phyloP scores from a whole-genome alignment of 2,888 invertebrate species.

The Megamerina dolium region DNA sequence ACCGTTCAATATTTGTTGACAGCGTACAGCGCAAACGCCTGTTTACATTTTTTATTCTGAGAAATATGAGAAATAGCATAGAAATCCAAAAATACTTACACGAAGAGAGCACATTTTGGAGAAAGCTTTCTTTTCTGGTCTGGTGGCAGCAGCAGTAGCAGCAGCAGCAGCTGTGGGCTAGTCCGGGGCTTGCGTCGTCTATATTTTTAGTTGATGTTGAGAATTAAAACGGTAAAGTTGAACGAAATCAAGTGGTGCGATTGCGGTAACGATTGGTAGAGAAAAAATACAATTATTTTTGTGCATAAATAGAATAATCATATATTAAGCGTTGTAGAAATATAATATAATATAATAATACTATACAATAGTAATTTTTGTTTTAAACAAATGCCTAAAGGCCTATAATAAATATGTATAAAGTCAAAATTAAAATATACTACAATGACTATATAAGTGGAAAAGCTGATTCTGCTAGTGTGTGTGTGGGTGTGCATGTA shows the following conservation, averaged over 20 bases:
- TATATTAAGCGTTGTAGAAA: no score
- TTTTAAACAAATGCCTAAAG: no score
- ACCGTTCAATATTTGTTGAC: slow-evolving; percentile 5
- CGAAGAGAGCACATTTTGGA: not conserved
- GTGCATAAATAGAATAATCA: no score
- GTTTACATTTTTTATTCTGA: slow-evolving; percentile 9
- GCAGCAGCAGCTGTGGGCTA: not conserved
- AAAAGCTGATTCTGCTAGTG: no score
- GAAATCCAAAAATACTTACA: no score
- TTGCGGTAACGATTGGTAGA: slow-evolving; percentile 16
- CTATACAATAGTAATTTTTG: no score
- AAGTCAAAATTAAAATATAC: no score
- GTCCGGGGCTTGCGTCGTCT: slow-evolving; percentile 9
- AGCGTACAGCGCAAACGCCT: slow-evolving; percentile 10
- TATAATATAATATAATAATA: no score
- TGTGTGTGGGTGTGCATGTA: no score
- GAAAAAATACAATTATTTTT: slow-evolving; percentile 13
- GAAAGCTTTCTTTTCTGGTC: slow-evolving; percentile 14
- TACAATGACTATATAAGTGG: no score
- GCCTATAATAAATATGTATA: no score
- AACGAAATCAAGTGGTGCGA: slow-evolving; percentile 19
- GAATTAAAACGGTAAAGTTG: slow-evolving; percentile 27
- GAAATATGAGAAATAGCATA: not conserved
- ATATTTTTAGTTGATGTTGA: slow-evolving; percentile 26
- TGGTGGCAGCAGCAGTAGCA: not conserved